Percentiles rank a stretch among this genome's conserved stretches.
Evolutionary conservation across 2,888 invertebrate genomes (phyloP).

Genomic region (Aporophyla nigra): DNA sequence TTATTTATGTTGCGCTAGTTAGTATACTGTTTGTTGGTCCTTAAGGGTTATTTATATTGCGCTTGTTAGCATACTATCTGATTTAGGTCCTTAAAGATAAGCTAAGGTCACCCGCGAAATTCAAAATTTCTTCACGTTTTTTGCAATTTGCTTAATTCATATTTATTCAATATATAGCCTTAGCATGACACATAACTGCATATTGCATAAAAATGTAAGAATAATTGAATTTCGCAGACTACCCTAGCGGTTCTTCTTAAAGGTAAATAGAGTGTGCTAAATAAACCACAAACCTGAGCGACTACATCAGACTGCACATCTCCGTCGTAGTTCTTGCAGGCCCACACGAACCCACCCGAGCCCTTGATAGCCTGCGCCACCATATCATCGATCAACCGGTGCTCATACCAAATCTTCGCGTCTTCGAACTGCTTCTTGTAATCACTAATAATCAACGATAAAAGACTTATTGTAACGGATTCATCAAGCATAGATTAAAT

Average conservation of each 20-base stretch:
- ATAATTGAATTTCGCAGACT: too few relatives aligned
- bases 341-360: slow-evolving; percentile 97
- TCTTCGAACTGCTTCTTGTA: slow-evolving; percentile 94
- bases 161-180: too few relatives aligned
- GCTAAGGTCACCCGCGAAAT: too few relatives aligned
- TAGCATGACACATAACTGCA: too few relatives aligned
- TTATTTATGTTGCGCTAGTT: not conserved
- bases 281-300: slow-evolving; percentile 90
- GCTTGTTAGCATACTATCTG: not conserved
- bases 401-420: slow-evolving; percentile 97
- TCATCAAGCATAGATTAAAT: slow-evolving; percentile 33
- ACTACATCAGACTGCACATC: slow-evolving; percentile 97
- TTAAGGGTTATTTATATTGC: not conserved
- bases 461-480: slow-evolving; percentile 26
- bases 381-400: slow-evolving; percentile 97
- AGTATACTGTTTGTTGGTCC: not conserved
- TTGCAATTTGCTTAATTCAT: too few relatives aligned
- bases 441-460: slow-evolving; percentile 83
- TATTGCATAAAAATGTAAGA: too few relatives aligned
- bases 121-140: too few relatives aligned
- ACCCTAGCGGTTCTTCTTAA: too few relatives aligned
- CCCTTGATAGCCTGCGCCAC: slow-evolving; percentile 96
- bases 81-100: not conserved
- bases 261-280: too few relatives aligned
- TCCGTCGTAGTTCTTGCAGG: slow-evolving; percentile 98